Evolutionary conservation across 1,140 invertebrate species (phyloP).

Genomic region (Trialeurodes vaporariorum): DNA sequence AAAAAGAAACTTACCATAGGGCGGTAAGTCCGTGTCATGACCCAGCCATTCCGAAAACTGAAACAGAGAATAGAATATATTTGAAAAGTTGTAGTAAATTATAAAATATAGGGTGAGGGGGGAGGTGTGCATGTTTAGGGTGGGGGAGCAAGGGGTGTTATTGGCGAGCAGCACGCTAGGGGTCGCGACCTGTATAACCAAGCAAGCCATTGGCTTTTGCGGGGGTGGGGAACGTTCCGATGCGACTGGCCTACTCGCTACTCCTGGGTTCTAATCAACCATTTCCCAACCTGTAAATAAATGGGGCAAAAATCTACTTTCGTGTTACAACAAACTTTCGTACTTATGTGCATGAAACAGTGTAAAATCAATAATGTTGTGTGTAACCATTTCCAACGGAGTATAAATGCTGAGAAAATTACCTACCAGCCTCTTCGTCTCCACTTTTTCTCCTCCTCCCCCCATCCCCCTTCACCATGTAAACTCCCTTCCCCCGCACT

Average conservation of each 20-base stretch:
- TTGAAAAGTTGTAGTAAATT: conserved; percentile 1
- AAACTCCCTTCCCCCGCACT: background rate
- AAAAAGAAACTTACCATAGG: background rate
- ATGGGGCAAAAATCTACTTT: background rate
- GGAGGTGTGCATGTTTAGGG: background rate
- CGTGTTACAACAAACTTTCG: background rate
- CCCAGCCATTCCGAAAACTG: background rate
- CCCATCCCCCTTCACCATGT: too few species aligned
- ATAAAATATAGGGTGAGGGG: background rate
- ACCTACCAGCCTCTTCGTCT: too few species aligned
- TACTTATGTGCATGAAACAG: background rate
- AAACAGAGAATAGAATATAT: background rate
- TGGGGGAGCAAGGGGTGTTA: background rate
- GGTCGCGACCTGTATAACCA: background rate
- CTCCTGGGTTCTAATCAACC: background rate
- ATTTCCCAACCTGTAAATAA: background rate
- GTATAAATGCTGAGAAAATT: background rate
- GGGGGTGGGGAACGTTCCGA: background rate
- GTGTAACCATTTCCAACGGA: background rate
- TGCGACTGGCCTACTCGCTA: background rate
- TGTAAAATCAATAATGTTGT: conserved; percentile 1
- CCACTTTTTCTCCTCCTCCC: too few species aligned
- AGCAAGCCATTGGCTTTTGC: background rate
- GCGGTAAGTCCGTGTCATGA: background rate
- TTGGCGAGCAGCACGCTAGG: background rate